Evolutionary conservation across 2,797 vertebrate genomes (phyloP), one percentile per base, ranked within the genome.

Genomic region (Squalus acanthias): DNA sequence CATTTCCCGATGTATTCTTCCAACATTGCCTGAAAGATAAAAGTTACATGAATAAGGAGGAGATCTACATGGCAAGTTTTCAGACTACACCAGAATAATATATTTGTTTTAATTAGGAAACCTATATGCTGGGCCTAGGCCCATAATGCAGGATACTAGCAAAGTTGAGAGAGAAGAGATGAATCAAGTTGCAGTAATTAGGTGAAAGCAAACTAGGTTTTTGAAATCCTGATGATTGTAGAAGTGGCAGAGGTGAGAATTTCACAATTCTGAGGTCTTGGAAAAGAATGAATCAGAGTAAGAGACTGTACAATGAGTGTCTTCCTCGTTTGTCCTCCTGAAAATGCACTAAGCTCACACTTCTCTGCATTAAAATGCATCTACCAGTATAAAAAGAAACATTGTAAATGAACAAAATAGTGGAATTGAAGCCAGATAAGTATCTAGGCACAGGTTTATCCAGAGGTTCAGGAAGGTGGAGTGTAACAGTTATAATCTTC

Each of bases 1-100:
- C 99, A 99, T 79, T 98, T 96, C 96, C 98, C 98, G 89, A 99
- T 98, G 74, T 96, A 98, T 29, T 96, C 97, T 96, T 98, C 98
- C 96, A 99, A 97, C 79, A 97, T 96, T 76, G 97, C 96, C 99
- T 99, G 96, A 8, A 74, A 95, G 9, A 53, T 72, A 97, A 96
- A 39, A 70, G 96, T 20, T 0, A 17, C 0, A 0, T 29, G 63
- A 96, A 96, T 67, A 1, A 97, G 96, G 96, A 3, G 7, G 85
- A 72, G 53, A 74, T 17, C 53, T 53, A 96, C 57, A 96, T 24
- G 24, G 39, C 50, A 85, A 8, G 22, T 50, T 50, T 50, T 50
- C 20, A 85, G 46, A 50, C 1, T 17, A 17, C 20, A 85, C 22
- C 20, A 85, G 82, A 85, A 0, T 22, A 50, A 85, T 50, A 85